Base-by-base conservation (phyloP, 1,140 invertebrate species). In the Phymastichus coffea region DNA sequence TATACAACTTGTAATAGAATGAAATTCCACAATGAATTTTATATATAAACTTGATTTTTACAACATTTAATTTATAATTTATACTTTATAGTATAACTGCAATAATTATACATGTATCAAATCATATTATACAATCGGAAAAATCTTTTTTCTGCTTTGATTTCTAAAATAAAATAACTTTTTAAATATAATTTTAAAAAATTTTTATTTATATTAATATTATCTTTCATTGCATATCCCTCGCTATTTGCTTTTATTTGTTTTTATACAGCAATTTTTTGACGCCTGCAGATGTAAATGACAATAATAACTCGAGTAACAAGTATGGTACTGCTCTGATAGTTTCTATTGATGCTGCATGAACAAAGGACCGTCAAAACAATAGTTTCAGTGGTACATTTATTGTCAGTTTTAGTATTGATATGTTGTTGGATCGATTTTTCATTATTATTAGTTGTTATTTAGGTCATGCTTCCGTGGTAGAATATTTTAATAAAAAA, bases 291-390 rank as follows among this genome's bases (percentile, higher is more conserved):
- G n/a, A n/a, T 22, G 41, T 20, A 17, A 20, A n/a, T 28, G 23
- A n/a, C 12, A 14, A 14, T 48, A 28, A 26, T 9, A 15, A 48
- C 14, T 22, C 14, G 15, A 14, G 17, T 6, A 35, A 52, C 12
- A 15, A 52, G 25, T 8, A n/a, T n/a, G n/a, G 12, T 35, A 35
- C 30, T 35, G 30, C 30, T 37, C 30, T 52, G 19, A 35, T 37
- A 15, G 28, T 30, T 52, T 52, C 48, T 7, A 19, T 33, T 20
- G 48, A 35, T 33, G 48, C 48, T 52, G 48, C 48, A 52, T 52
- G 33, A 30, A 52, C 14, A 37, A 28, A 52, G 30, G 9, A 10
- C 15, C 33, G 48, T 52, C 28, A 30, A 35, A 30, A 52, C 30
- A 52, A 52, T 35, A 52, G 48, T 37, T 35, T 17, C 1, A 52